Percentiles rank a stretch among this genome's conserved stretches.
Evolutionary conservation across 1,140 invertebrate genomes (phyloP).

Genomic region (Saccostrea cuccullata): DNA sequence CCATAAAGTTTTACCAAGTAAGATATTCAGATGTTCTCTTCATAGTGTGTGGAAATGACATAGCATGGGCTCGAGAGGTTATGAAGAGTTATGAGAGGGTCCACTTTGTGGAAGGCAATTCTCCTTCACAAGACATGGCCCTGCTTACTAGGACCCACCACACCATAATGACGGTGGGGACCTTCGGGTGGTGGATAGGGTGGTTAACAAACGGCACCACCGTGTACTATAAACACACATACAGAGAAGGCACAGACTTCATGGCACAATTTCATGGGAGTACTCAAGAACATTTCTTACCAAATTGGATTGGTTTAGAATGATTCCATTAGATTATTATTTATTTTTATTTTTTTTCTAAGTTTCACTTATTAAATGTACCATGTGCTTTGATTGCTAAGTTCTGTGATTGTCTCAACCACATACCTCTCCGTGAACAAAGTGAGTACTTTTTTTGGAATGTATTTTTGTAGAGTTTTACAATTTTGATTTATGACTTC

Average conservation of each 20-base stretch:
- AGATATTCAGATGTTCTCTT: constrained; percentile 56
- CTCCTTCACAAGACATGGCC: constrained; percentile 65
- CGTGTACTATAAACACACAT: constrained; percentile 69
- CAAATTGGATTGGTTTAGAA: constrained; percentile 61
- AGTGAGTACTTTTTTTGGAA: too few species aligned
- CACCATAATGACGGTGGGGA: constrained; percentile 71
- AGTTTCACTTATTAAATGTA: background rate
- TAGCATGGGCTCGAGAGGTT: constrained; percentile 45
- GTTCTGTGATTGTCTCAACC: too few species aligned
- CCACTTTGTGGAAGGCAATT: constrained; percentile 49
- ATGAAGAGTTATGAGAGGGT: constrained; percentile 36
- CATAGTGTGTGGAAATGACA: constrained; percentile 59
- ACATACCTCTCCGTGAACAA: too few species aligned
- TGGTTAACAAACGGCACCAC: constrained; percentile 69
- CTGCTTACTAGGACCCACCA: constrained; percentile 67
- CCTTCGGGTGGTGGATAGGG: constrained; percentile 73
- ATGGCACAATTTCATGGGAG: constrained; percentile 47
- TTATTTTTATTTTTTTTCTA: background rate
- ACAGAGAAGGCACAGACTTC: constrained; percentile 50
- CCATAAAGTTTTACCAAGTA: constrained; percentile 53
- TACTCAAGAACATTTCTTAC: constrained; percentile 55
- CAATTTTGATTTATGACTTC: too few species aligned
- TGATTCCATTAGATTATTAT: background rate
- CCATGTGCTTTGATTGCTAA: background rate
- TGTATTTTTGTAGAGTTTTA: too few species aligned